phyloP scores from a whole-genome alignment of 92 coral and sea anemone genomes.

The Parazoanthus atlanticus region DNA sequence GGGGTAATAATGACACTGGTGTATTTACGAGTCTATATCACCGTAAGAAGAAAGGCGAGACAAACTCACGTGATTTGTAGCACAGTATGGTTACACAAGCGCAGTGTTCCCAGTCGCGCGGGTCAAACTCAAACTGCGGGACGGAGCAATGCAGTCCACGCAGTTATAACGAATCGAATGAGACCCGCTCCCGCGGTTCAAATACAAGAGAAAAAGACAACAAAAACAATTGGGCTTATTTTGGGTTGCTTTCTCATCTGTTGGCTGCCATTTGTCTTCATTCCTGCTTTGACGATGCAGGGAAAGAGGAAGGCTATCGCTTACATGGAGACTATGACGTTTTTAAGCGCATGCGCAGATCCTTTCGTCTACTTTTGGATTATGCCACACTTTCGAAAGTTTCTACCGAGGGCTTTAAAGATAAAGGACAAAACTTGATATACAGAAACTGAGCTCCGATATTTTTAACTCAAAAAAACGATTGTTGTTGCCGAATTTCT shows the following conservation, averaged over 20 bases:
- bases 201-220: background rate
- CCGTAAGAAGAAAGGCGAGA: conserved; percentile 1
- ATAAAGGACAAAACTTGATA: background rate
- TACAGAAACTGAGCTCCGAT: background rate
- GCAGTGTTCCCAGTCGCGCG: background rate
- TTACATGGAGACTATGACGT: background rate
- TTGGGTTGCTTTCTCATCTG: background rate
- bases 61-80: background rate
- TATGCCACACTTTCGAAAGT: background rate
- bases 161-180: background rate
- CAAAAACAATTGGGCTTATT: conserved; percentile 8
- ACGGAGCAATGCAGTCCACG: background rate
- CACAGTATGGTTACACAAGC: background rate
- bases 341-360: conserved; percentile 11
- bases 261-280: background rate
- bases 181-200: background rate
- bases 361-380: conserved; percentile 9
- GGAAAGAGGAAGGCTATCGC: background rate
- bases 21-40: conserved; percentile 1
- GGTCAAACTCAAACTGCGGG: background rate
- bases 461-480: too few relatives aligned
- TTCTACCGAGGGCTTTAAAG: background rate
- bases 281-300: background rate
- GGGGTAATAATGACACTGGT: background rate
- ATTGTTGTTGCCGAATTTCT: too few relatives aligned